phyloP scores from a whole-genome alignment of 2,113 vertebrate species.

The Hippopotamus amphibius region DNA sequence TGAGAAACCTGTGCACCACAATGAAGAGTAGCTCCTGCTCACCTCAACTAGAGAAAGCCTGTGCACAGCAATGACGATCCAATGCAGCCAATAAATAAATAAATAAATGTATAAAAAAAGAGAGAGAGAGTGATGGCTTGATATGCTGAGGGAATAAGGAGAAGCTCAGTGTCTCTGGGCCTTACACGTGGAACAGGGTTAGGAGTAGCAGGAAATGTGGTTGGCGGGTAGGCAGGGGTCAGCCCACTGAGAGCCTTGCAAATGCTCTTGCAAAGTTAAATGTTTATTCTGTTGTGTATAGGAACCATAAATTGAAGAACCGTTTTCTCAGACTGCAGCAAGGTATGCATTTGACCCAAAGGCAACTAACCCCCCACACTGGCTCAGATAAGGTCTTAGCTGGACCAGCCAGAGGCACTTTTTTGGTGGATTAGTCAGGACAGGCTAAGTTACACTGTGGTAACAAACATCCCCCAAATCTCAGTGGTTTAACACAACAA shows the following conservation, averaged over 20 bases:
- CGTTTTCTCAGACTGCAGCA: not conserved
- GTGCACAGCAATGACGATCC: too few species aligned
- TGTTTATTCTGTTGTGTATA: not conserved
- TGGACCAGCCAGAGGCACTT: not conserved
- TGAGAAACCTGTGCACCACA: too few species aligned
- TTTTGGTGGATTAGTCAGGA: conserved; percentile 16
- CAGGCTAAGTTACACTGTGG: not conserved
- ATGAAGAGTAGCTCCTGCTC: too few species aligned
- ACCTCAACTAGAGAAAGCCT: too few species aligned
- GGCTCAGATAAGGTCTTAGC: not conserved
- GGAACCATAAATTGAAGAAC: not conserved
- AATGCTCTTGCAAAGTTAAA: not conserved
- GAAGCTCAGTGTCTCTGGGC: not conserved
- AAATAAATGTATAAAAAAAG: too few species aligned
- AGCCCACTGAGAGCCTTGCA: not conserved
- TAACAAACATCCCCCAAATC: not conserved
- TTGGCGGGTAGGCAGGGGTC: not conserved
- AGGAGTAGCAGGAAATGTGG: not conserved
- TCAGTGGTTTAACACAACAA: not conserved
- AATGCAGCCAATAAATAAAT: too few species aligned
- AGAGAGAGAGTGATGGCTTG: not conserved
- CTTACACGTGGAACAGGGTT: not conserved
- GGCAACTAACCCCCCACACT: not conserved
- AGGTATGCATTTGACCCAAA: not conserved
- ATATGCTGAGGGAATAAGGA: not conserved